Evolutionary conservation across 2,888 invertebrate species (phyloP), one percentile per base, ranked within the genome.

Genomic region (Mythimna loreyi): DNA sequence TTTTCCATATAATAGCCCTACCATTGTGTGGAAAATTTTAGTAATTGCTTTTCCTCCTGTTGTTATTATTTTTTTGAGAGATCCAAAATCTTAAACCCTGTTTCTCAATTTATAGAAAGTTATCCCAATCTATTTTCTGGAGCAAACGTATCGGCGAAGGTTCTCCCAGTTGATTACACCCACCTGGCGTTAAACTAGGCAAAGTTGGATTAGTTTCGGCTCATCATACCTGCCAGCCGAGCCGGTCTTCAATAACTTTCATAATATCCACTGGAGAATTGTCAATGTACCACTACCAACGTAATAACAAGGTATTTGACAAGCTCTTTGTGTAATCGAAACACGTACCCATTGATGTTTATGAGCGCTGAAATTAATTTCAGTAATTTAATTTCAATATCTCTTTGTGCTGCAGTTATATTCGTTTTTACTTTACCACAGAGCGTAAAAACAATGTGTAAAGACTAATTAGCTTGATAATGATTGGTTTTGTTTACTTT

Each of bases 151-250:
- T 64, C 59, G 67, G 55, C n/a, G 47, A 45, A 73, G 70, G 61
- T 56, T 63, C 67, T 67, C 77, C 68, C 68, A 70, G 81, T 80
- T 71, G 78, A 68, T 74, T 72, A 83, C 71, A 60, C 72, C 72
- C 71, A 78, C 69, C 68, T 78, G 67, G 55, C 68, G 76, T 58
- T 66, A 59, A 78, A 80, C 78, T 78, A 77, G 78, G 74, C 78
- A 74, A 92, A 92, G 88, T 92, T 91, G 90, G 85, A 92, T 92
- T 92, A 92, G 92, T 92, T 92, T 88, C 78, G 78, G 80, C 86
- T 86, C 87, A 81, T 87, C 86, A 84, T 80, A 81, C 71, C 84
- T 72, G 82, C 75, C 75, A 67, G 67, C 75, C 77, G 68, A 78
- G 71, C 75, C 82, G 66, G 75, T 80, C 79, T 87, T 85, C 78